A percentile compares a stretch with the other conserved stretches of the same genome.
phyloP scores from a whole-genome alignment of 2,888 invertebrate species.

The Ethmia dodecea region DNA sequence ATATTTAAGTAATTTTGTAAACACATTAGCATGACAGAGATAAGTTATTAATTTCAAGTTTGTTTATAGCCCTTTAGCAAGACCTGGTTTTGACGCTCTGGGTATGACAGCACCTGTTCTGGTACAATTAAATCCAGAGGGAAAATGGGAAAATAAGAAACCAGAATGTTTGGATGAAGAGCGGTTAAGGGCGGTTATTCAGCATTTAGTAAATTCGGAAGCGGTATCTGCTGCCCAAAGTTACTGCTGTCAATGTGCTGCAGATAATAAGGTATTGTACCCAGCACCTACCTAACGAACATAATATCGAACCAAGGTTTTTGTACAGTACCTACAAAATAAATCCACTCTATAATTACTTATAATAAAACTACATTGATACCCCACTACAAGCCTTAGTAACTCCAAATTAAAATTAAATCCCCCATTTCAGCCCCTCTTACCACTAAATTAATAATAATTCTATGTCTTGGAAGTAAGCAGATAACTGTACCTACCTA shows the following conservation, averaged over 20 bases:
- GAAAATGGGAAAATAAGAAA: constrained; percentile 51
- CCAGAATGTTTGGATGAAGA: constrained; percentile 51
- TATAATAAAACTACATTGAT: not conserved
- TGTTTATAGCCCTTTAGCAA: constrained; percentile 35
- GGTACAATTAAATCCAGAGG: constrained; percentile 57
- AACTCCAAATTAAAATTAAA: no score
- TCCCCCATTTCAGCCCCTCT: no score
- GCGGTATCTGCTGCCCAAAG: constrained; percentile 54
- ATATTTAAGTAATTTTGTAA: not conserved
- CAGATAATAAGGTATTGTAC: constrained; percentile 36
- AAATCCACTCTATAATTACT: not conserved
- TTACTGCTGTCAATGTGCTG: constrained; percentile 55
- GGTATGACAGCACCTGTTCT: constrained; percentile 41
- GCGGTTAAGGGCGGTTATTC: constrained; percentile 43
- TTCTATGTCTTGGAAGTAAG: no score
- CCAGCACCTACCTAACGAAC: no score
- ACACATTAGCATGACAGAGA: not conserved
- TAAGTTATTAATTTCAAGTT: not conserved
- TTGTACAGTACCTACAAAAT: not conserved
- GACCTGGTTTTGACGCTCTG: constrained; percentile 46
- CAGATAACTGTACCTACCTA: no score
- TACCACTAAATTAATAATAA: no score
- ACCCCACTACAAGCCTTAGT: not conserved
- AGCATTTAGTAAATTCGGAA: constrained; percentile 46
- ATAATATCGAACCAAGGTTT: not conserved